Conservation (phyloP, 2,113 vertebrate genomes). For the Xyrauchen texanus region DNA sequence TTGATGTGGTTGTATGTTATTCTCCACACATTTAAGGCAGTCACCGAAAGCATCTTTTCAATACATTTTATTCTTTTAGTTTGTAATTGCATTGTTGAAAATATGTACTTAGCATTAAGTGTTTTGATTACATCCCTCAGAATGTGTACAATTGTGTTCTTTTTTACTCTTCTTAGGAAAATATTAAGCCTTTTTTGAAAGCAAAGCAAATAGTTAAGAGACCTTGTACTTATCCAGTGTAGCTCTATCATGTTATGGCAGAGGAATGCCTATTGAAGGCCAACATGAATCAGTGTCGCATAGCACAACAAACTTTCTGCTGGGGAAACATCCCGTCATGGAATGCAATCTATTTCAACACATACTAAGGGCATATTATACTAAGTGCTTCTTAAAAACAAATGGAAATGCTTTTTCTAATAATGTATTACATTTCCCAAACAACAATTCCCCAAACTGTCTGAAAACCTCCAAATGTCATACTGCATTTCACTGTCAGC, state of each 20-base stretch:
- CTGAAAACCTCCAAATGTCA: conserved; percentile 7
- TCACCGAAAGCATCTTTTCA: neutral
- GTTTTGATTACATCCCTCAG: too few relatives aligned
- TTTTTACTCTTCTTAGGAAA: neutral
- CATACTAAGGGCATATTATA: neutral
- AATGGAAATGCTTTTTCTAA: neutral
- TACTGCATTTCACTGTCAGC: conserved; percentile 46
- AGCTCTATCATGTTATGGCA: conserved; percentile 14
- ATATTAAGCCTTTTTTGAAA: conserved; percentile 1
- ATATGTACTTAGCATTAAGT: neutral
- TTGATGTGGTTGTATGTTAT: conserved; percentile 29
- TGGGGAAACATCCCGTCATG: conserved; percentile 15
- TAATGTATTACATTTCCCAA: conserved; percentile 12
- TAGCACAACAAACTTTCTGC: neutral
- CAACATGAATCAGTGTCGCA: conserved; percentile 20
- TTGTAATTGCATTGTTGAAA: neutral
- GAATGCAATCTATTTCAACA: neutral
- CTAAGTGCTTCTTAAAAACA: neutral
- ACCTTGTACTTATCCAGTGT: neutral
- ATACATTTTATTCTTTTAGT: neutral
- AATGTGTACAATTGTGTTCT: too few relatives aligned
- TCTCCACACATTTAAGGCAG: conserved; percentile 12
- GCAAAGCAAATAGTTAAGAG: neutral
- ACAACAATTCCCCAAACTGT: conserved; percentile 16
- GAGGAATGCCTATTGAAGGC: conserved; percentile 15